These are phyloP conservation scores for Ptilorrhoa leucosticta DNA, from an alignment of 2,113 vertebrate genomes.

Conservation along the genomic window DNA sequence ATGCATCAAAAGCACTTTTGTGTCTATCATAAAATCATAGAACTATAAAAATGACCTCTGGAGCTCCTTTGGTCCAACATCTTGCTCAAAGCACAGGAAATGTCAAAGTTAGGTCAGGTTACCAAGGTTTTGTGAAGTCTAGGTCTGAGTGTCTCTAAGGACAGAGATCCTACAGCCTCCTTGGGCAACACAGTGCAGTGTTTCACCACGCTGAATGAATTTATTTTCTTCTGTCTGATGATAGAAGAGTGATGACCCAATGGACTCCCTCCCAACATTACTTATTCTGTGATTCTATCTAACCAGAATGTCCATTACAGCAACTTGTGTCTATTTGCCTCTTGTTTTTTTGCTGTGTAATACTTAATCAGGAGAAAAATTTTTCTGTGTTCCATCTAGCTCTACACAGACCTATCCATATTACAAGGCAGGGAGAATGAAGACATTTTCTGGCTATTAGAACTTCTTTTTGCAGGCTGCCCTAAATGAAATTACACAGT, in stretches of 20 bases:
- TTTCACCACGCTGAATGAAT: not conserved
- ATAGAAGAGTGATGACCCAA: not conserved
- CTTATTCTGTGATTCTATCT: not conserved
- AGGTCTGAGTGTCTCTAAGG: not conserved
- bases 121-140: not conserved
- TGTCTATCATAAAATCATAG: not conserved
- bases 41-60: not conserved
- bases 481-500: not conserved
- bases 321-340: not conserved
- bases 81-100: not conserved
- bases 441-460: not conserved
- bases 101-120: not conserved
- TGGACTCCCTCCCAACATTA: not conserved
- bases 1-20: not conserved
- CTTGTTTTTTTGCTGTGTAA: not conserved
- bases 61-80: not conserved
- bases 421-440: not conserved
- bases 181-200: not conserved
- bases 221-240: not conserved
- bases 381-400: not conserved
- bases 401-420: not conserved
- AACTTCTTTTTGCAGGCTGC: not conserved
- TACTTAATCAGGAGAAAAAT: not conserved
- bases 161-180: not conserved
- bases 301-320: not conserved